Base-by-base conservation (phyloP, 2,888 invertebrate species). In the Pemphredon lugubris region DNA sequence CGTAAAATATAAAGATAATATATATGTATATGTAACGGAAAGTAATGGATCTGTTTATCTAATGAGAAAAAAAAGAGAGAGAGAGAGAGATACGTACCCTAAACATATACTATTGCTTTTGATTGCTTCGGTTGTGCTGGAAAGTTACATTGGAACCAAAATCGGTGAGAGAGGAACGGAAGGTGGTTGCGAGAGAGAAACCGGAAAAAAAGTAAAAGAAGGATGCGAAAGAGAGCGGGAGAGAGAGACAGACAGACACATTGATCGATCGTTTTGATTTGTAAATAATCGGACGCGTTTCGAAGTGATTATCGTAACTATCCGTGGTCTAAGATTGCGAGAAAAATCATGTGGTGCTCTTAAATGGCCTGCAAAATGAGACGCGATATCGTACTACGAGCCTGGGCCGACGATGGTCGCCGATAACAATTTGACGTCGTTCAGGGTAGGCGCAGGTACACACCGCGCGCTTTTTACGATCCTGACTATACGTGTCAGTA, bases 251-350 rank as follows among this genome's bases (percentile, higher is more conserved):
- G 54, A 53, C 42, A 23, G 32, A 72, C 63, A 66, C 60, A 55
- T 53, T 53, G 69, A 65, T 70, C 68, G 74, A 66, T 32, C 42
- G 53, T 83, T 83, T 85, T 84, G 84, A 87, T 87, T 81, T 88
- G 87, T 87, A 88, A 85, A 87, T 87, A 87, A 86, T 85, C 82
- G 78, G 82, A 84, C 68, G 77, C 77, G 81, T 82, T 82, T 59
- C 47, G 44, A 50, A 47, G 54, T 67, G 61, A 47, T 55, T 58
- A 48, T 63, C 37, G 37, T 65, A 65, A 50, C 16, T 58, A 68
- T 64, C 26, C 50, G 48, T 44, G 64, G 26, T 50, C 45, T 20
- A 51, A 47, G 64, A 60, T 47, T 45, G 37, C 47, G 51, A 53
- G 16, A 60, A 26, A 4, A 44, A 47, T 58, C 44, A 50, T 58